phyloP scores from a whole-genome alignment of 2,113 vertebrate species.

The Sorex araneus region DNA sequence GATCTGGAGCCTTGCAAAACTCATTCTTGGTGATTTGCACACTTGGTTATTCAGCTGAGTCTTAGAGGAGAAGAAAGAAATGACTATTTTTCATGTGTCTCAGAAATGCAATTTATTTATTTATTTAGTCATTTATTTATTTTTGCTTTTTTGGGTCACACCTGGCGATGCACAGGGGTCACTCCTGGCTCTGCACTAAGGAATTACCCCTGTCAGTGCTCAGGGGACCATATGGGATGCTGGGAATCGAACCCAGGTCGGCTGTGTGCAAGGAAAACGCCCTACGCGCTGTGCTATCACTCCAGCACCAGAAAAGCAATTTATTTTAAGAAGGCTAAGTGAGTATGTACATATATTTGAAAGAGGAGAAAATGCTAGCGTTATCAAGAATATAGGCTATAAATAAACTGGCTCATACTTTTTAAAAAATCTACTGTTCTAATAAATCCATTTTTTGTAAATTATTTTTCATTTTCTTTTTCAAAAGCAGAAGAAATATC shows the following conservation, averaged over 20 bases:
- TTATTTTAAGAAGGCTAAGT: background rate
- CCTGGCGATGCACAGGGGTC: no score
- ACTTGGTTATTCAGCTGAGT: background rate
- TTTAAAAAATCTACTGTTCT: background rate
- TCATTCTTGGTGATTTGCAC: background rate
- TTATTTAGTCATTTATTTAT: no score
- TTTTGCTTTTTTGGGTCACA: no score
- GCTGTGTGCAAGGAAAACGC: no score
- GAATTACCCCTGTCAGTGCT: no score
- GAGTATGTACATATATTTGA: background rate
- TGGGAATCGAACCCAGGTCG: no score
- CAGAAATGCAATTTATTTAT: background rate
- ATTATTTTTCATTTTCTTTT: background rate
- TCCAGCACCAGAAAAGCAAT: no score
- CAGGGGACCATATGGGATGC: no score
- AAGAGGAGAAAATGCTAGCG: background rate
- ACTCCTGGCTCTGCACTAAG: no score
- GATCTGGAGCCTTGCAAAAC: background rate
- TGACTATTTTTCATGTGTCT: background rate
- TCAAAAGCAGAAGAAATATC: slow-evolving; percentile 7
- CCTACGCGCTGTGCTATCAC: no score
- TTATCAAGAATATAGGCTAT: background rate
- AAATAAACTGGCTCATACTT: slow-evolving; percentile 10
- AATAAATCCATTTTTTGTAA: background rate
- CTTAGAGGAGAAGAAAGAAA: background rate